Conservation (phyloP, 1,140 invertebrate species). For the Eciton burchellii region DNA sequence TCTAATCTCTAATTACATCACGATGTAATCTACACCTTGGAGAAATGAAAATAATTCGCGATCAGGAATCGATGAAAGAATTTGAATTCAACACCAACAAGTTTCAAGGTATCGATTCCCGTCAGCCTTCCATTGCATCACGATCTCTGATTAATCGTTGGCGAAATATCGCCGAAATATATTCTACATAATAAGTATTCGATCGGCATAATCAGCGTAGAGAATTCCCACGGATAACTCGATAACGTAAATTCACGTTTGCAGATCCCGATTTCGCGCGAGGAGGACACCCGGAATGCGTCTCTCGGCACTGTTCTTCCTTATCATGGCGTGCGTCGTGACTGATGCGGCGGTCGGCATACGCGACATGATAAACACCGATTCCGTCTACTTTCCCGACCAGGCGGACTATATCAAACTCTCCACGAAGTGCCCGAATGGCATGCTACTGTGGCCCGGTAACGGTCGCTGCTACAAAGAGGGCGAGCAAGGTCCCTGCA, state of each 20-base stretch:
- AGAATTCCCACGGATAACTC: background rate
- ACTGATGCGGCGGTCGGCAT: slow-evolving; percentile 39
- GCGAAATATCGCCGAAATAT: background rate
- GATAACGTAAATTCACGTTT: slow-evolving; percentile 29
- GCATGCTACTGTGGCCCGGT: slow-evolving; percentile 67
- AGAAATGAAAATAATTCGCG: too few relatives aligned
- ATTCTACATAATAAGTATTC: slow-evolving; percentile 29
- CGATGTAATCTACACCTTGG: too few relatives aligned
- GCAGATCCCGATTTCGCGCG: background rate
- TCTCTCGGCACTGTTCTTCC: background rate
- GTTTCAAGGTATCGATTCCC: too few relatives aligned
- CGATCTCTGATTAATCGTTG: background rate
- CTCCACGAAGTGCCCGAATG: slow-evolving; percentile 44
- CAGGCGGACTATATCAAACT: slow-evolving; percentile 69
- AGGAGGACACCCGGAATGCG: slow-evolving; percentile 43
- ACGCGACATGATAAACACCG: background rate
- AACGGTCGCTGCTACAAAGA: slow-evolving; percentile 70
- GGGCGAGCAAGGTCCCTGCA: slow-evolving; percentile 75
- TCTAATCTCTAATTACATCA: background rate
- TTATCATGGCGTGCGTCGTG: background rate
- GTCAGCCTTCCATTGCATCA: background rate
- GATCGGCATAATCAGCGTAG: background rate
- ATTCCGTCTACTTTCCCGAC: slow-evolving; percentile 73
- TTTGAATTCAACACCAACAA: too few relatives aligned
- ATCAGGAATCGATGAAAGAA: too few relatives aligned